A percentile compares a stretch with the other conserved stretches of the same genome.
Evolutionary conservation across 2,113 vertebrate species (phyloP).

Genomic region (Indicator maculatus): DNA sequence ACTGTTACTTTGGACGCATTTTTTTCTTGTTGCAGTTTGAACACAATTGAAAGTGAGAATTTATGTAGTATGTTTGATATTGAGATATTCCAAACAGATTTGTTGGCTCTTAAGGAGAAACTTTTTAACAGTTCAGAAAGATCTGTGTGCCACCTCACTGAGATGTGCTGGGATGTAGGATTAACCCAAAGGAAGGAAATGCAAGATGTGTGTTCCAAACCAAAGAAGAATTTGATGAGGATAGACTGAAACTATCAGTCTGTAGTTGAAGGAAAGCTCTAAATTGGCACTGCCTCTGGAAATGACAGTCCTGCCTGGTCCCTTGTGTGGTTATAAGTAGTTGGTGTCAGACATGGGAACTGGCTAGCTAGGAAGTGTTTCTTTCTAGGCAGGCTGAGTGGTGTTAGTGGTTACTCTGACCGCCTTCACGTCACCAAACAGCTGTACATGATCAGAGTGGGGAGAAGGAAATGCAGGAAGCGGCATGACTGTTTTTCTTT

Average conservation of each 20-base stretch:
- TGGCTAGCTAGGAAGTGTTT: not conserved
- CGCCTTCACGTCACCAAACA: not conserved
- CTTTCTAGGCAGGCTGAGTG: not conserved
- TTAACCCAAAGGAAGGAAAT: not conserved
- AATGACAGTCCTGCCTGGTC: not conserved
- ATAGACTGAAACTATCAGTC: not conserved
- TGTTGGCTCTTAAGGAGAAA: not conserved
- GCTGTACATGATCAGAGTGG: not conserved
- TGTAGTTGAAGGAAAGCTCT: not conserved
- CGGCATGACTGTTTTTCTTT: not conserved
- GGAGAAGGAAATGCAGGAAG: not conserved
- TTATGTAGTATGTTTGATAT: not conserved
- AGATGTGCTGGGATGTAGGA: not conserved
- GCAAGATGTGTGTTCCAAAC: not conserved
- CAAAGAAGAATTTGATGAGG: not conserved
- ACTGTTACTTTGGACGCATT: not conserved
- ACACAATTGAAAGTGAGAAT: not conserved
- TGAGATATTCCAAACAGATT: rapidly evolving
- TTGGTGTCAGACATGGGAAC: not conserved
- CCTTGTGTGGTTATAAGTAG: not conserved
- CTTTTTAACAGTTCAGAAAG: not conserved
- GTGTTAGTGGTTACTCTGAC: not conserved
- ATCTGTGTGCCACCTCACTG: not conserved
- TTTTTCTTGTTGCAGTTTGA: not conserved
- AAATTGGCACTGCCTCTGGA: not conserved